These are phyloP conservation scores for Anas bernieri DNA, from an alignment of 2,797 vertebrate genomes.

Conservation along the genomic window DNA sequence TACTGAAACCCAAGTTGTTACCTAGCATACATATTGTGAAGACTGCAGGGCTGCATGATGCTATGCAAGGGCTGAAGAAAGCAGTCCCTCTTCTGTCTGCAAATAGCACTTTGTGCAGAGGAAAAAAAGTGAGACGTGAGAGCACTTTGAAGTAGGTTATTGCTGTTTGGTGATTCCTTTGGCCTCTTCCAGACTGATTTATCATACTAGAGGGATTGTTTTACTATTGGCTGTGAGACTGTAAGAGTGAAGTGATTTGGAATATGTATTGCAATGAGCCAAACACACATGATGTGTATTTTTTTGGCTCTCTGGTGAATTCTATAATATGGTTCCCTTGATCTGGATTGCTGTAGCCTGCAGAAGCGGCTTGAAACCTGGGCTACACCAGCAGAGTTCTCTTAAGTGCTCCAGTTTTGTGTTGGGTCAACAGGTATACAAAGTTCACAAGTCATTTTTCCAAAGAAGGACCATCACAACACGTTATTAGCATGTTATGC, in stretches of 20 bases:
- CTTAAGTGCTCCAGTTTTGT: not conserved
- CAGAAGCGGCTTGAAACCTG: not conserved
- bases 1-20: not conserved
- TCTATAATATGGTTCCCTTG: not conserved
- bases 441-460: not conserved
- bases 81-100: not conserved
- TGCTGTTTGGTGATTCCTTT: not conserved
- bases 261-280: not conserved
- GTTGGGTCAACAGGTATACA: not conserved
- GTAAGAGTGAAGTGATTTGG: not conserved
- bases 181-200: not conserved
- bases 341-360: not conserved
- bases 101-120: not conserved
- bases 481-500: not conserved
- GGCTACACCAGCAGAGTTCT: not conserved
- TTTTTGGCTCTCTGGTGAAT: not conserved
- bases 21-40: not conserved
- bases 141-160: not conserved
- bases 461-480: not conserved
- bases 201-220: not conserved
- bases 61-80: not conserved
- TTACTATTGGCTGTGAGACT: not conserved
- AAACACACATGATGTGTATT: not conserved
- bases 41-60: not conserved
- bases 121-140: not conserved